These are phyloP conservation scores for Aurelia aurita complex sp. Pacific DNA, from an alignment of 30 jellyfish, hydroid and myxozoan species.

Conservation along the genomic window DNA sequence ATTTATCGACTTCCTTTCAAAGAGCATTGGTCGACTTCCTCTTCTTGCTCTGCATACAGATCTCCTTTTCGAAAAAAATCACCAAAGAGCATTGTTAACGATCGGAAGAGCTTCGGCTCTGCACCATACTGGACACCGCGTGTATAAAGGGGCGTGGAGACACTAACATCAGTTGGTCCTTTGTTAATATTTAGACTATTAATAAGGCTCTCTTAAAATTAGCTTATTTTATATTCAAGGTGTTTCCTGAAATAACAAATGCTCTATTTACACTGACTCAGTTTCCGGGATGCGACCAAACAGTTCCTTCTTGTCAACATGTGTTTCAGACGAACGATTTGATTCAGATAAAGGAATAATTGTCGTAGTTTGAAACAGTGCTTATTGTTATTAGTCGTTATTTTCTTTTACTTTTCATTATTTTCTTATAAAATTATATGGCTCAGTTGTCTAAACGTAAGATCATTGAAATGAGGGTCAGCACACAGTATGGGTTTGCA, in stretches of 20 bases:
- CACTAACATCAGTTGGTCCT: constrained; percentile 2
- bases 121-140: too few species aligned
- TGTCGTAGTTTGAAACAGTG: not conserved
- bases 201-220: not conserved
- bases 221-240: constrained; percentile 13
- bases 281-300: constrained; percentile 27
- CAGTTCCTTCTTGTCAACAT: constrained; percentile 1
- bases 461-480: too few species aligned
- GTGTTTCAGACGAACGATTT: not conserved
- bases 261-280: constrained; percentile 6
- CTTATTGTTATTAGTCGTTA: not conserved
- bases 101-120: too few species aligned
- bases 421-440: not conserved
- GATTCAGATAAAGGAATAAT: not conserved
- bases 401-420: not conserved
- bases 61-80: too few species aligned
- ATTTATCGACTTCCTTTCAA: too few species aligned
- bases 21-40: too few species aligned
- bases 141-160: not conserved
- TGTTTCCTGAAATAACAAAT: constrained; percentile 21
- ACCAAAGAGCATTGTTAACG: too few species aligned
- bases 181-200: constrained; percentile 5
- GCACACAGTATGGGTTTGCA: too few species aligned
- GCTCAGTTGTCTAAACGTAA: not conserved
- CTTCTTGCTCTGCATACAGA: too few species aligned